phyloP scores from a whole-genome alignment of 2,113 vertebrate species.

The Apeltes quadracus region DNA sequence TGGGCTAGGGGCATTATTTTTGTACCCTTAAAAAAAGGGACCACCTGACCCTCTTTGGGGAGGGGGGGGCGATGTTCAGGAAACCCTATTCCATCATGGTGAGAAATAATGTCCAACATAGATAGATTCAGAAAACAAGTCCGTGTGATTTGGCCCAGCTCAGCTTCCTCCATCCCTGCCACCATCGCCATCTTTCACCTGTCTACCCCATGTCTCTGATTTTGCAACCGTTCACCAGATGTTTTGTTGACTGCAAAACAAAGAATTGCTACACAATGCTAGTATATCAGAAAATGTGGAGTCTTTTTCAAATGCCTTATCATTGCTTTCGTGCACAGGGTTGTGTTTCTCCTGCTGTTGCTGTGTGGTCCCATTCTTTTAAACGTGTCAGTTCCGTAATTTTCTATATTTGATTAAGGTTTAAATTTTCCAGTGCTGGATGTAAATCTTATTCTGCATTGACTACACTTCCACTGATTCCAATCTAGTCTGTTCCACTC shows the following conservation, averaged over 20 bases:
- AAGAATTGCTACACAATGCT: constrained; percentile 11
- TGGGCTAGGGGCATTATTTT: background rate
- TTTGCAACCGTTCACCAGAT: constrained; percentile 17
- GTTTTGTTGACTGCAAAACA: constrained; percentile 28
- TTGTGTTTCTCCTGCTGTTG: background rate
- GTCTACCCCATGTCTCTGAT: background rate
- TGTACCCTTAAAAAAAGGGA: background rate
- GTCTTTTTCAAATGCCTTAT: background rate
- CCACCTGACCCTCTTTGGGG: too few relatives aligned
- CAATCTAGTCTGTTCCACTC: constrained; percentile 14
- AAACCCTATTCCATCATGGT: too few relatives aligned
- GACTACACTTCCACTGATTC: constrained; percentile 1
- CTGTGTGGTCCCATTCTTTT: background rate
- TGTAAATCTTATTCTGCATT: background rate
- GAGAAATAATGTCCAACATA: too few relatives aligned
- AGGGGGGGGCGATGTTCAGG: too few relatives aligned
- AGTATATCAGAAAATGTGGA: constrained; percentile 18
- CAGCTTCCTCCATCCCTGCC: constrained; percentile 1
- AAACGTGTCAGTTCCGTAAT: background rate
- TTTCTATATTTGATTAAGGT: background rate
- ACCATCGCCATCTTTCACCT: constrained; percentile 13
- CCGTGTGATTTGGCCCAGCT: constrained; percentile 3
- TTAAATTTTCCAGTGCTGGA: constrained; percentile 13
- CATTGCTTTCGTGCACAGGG: background rate
- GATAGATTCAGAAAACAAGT: background rate